Evolutionary conservation across 1,140 invertebrate genomes (phyloP), one percentile per base, ranked within the genome.

Genomic region (Drosophila yakuba): DNA sequence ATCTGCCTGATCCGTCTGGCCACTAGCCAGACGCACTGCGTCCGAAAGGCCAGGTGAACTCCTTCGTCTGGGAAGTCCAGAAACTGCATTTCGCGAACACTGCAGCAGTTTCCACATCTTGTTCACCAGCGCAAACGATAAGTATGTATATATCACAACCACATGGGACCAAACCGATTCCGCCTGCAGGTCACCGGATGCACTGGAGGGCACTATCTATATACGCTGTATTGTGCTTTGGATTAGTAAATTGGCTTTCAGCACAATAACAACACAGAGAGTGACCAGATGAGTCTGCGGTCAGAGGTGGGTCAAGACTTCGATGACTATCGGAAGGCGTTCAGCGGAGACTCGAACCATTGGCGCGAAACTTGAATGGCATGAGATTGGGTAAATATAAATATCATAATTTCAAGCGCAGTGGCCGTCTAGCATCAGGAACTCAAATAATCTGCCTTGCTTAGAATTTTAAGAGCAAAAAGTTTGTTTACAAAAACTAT

Each of bases 1-100:
- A 4, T 80, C 82, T 2, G 84, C 45, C 2, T 79, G 15, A 48
- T 75, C 74, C 20, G 38, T 35, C 15, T 61, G 59, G n/a, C 54
- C 32, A 15, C 48, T 15, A 17, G 1, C 6, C 7, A 35, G 36
- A 39, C 60, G 36, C 48, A 39, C 55, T 43, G 55, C 38, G 7
- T 28, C n/a, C 38, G 39, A 32, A 6, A 11, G 10, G 11, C 10
- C 50, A 2, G 32, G 10, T 11, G 28, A 17, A n/a, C 10, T 17
- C 4, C 32, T 32, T 8, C 48, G n/a, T n/a, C 48, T 11, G 4
- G 25, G 14, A 51, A 15, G 2, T 8, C 15, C n/a, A 2, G 17
- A 11, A 23, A 25, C 52, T 11, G 36, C 38, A n/a, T 25, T 39
- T 2, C 28, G n/a, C 32, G 54, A 41, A 2, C 54, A 14, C 3